A percentile compares a stretch with the other conserved stretches of the same genome.
Evolutionary conservation across 2,113 vertebrate species (phyloP).

Genomic region (Phyllostomus discolor): DNA sequence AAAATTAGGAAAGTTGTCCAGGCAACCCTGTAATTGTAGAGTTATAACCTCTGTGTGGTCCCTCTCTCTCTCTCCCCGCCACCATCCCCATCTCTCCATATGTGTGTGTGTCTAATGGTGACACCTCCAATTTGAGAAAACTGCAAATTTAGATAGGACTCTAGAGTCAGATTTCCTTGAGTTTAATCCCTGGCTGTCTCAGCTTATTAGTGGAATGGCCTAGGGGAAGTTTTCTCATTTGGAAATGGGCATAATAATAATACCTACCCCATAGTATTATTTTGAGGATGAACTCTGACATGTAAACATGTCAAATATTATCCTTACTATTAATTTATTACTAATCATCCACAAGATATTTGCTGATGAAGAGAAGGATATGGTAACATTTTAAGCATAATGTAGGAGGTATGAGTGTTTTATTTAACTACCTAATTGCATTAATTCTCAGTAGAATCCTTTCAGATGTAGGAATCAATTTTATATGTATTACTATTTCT

Average conservation of each 20-base stretch:
- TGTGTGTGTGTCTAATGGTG: not conserved
- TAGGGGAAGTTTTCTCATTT: not conserved
- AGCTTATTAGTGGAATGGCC: not conserved
- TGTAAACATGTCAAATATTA: not conserved
- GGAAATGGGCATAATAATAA: not conserved
- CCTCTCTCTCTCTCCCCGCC: not conserved
- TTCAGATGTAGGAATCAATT: not conserved
- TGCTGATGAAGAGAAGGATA: not conserved
- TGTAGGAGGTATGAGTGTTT: not conserved
- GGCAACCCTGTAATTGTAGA: not conserved
- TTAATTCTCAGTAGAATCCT: not conserved
- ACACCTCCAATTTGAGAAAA: not conserved
- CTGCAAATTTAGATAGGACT: not conserved
- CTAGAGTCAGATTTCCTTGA: not conserved
- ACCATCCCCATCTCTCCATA: not conserved
- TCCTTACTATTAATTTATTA: not conserved
- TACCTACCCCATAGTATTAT: not conserved
- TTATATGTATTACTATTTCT: not conserved
- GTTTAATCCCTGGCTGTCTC: constrained; percentile 1
- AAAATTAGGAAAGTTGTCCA: constrained; percentile 9
- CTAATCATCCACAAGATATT: not conserved
- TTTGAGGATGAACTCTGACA: not conserved
- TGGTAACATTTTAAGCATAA: not conserved
- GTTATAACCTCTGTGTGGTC: not conserved
- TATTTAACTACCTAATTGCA: not conserved